Percentiles rank a stretch among this genome's conserved stretches.
phyloP scores from a whole-genome alignment of 2,888 invertebrate species.

The Vesta saturnalis region DNA sequence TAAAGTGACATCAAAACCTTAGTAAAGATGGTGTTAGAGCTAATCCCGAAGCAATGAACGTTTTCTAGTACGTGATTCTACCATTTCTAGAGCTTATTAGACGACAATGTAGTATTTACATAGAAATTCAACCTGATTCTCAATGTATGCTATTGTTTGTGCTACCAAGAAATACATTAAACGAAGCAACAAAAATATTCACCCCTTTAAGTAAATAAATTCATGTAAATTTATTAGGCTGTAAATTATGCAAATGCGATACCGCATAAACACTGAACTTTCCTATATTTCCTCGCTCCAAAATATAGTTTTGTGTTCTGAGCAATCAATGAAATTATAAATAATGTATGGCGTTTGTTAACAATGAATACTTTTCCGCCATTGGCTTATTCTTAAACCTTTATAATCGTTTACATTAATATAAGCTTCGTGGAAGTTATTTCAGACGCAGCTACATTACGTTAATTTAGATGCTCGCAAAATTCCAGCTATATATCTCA shows the following conservation, averaged over 20 bases:
- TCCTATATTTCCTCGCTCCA: background rate
- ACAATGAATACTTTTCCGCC: background rate
- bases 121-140: conserved; percentile 18
- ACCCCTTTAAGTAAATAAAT: conserved; percentile 13
- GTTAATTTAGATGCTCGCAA: conserved; percentile 26
- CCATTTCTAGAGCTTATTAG: conserved; percentile 35
- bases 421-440: background rate
- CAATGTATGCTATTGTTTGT: conserved; percentile 8
- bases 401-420: background rate
- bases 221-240: conserved; percentile 22
- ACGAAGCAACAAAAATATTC: conserved; percentile 14
- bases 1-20: conserved; percentile 43
- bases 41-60: conserved; percentile 45
- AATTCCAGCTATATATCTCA: conserved; percentile 23
- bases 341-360: conserved; percentile 3
- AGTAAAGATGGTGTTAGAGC: conserved; percentile 42
- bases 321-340: conserved; percentile 14
- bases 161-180: background rate
- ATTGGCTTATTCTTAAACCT: background rate
- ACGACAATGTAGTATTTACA: conserved; percentile 33
- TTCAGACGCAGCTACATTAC: conserved; percentile 4
- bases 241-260: conserved; percentile 25
- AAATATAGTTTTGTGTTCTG: background rate
- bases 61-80: conserved; percentile 38
- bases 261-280: conserved; percentile 12